Evolutionary conservation across 2,113 vertebrate species (phyloP).

Genomic region (Hemiscyllium ocellatum): DNA sequence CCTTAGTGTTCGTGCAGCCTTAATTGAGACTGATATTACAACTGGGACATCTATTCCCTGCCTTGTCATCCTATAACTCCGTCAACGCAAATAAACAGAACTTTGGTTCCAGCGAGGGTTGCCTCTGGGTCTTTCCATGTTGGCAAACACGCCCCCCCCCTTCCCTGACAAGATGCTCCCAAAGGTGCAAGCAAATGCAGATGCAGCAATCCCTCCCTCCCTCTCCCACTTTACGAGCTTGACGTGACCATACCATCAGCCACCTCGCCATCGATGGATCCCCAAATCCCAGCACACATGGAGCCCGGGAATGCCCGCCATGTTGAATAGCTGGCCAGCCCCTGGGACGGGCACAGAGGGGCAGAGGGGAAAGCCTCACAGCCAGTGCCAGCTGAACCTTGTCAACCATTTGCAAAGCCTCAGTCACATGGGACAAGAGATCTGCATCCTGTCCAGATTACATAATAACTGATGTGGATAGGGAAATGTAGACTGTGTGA

Average conservation of each 20-base stretch:
- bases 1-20: not conserved
- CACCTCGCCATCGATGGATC: not conserved
- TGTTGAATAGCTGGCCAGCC: not conserved
- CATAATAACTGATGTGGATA: too few species aligned
- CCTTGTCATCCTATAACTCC: not conserved
- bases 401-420: too few species aligned
- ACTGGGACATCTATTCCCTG: not conserved
- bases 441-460: not conserved
- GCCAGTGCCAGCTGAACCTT: not conserved
- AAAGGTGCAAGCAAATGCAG: not conserved
- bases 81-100: not conserved
- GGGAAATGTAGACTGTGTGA: too few species aligned
- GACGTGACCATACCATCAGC: not conserved
- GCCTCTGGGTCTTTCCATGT: not conserved
- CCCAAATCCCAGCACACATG: not conserved
- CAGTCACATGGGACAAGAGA: not conserved
- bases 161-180: not conserved
- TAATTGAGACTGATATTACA: not conserved
- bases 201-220: not conserved
- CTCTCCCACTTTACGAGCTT: not conserved
- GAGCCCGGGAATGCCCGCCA: not conserved
- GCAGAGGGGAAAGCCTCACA: not conserved
- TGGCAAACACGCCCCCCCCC: not conserved
- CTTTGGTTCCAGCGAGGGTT: not conserved
- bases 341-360: not conserved